Evolutionary conservation across 2,888 invertebrate species (phyloP).

Genomic region (Nysson spinosus): DNA sequence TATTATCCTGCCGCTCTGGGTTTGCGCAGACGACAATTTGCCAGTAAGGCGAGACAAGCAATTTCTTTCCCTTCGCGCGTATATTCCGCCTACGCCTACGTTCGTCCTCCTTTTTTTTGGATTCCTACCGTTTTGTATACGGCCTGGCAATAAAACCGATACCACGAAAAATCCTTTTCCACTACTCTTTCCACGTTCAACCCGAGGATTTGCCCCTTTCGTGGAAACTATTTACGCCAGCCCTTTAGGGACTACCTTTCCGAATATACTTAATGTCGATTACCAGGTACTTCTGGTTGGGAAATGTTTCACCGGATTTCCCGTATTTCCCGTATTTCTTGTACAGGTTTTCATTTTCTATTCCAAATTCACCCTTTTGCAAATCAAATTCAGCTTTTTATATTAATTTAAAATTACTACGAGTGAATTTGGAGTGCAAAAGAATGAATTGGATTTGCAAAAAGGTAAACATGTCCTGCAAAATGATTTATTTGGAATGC

Average conservation of each 20-base stretch:
- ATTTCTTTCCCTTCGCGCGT: conserved; percentile 24
- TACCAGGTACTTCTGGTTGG: background rate
- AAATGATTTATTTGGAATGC: too few species aligned
- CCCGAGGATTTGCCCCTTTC: conserved; percentile 18
- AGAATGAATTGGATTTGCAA: too few species aligned
- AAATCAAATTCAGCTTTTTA: too few species aligned
- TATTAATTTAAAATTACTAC: too few species aligned
- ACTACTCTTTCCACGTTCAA: conserved; percentile 5
- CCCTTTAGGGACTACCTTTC: conserved; percentile 5
- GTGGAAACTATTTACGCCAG: conserved; percentile 4
- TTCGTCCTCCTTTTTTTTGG: background rate
- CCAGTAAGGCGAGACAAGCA: conserved; percentile 21
- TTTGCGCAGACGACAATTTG: conserved; percentile 7
- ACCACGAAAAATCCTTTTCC: conserved; percentile 8
- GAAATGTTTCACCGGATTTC: too few species aligned
- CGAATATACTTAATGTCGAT: conserved; percentile 4
- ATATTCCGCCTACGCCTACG: conserved; percentile 10
- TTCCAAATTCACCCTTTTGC: too few species aligned
- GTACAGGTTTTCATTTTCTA: too few species aligned
- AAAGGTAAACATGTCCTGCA: too few species aligned
- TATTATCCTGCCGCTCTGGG: conserved; percentile 14
- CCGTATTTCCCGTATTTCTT: too few species aligned
- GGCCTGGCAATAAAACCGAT: background rate
- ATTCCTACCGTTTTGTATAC: background rate
- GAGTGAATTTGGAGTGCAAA: too few species aligned